Conservation (phyloP, 1,140 invertebrate species). For the Homalodisca vitripennis region DNA sequence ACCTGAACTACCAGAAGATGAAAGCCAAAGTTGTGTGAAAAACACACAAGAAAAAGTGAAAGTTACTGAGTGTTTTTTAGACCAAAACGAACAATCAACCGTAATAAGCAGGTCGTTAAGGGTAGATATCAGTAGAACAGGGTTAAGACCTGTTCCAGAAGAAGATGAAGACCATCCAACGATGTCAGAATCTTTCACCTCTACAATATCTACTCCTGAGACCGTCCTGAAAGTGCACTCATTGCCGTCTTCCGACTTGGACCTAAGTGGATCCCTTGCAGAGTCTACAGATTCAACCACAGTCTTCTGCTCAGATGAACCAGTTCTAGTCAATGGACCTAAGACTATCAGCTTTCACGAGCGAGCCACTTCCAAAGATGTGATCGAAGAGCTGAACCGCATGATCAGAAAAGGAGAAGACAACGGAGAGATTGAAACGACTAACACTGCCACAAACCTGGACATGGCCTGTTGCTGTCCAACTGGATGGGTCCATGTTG, state of each 20-base stretch:
- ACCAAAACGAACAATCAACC: neutral
- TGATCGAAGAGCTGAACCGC: slow-evolving; percentile 72
- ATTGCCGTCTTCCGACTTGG: slow-evolving; percentile 46
- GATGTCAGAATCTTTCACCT: slow-evolving; percentile 57
- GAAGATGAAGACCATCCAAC: slow-evolving; percentile 59
- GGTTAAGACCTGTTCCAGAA: slow-evolving; percentile 59
- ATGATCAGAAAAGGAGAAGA: slow-evolving; percentile 64
- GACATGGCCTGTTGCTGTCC: slow-evolving; percentile 60
- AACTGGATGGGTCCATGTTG: slow-evolving; percentile 75
- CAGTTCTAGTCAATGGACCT: slow-evolving; percentile 18
- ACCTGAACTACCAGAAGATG: neutral
- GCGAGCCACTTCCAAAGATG: slow-evolving; percentile 68
- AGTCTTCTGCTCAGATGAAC: slow-evolving; percentile 1
- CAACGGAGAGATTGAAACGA: slow-evolving; percentile 29
- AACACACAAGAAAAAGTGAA: slow-evolving; percentile 15
- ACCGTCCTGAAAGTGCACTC: slow-evolving; percentile 43
- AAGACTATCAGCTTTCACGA: slow-evolving; percentile 63
- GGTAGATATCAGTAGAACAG: slow-evolving; percentile 30
- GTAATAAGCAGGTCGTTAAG: slow-evolving; percentile 43
- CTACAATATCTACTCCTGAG: slow-evolving; percentile 62
- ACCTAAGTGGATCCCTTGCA: slow-evolving; percentile 38
- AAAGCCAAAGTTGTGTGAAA: neutral
- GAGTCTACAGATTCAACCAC: neutral
- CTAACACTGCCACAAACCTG: slow-evolving; percentile 1
- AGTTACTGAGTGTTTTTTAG: neutral